These are phyloP conservation scores for Aegypius monachus DNA, from an alignment of 2,113 vertebrate genomes.

Conservation along the genomic window DNA sequence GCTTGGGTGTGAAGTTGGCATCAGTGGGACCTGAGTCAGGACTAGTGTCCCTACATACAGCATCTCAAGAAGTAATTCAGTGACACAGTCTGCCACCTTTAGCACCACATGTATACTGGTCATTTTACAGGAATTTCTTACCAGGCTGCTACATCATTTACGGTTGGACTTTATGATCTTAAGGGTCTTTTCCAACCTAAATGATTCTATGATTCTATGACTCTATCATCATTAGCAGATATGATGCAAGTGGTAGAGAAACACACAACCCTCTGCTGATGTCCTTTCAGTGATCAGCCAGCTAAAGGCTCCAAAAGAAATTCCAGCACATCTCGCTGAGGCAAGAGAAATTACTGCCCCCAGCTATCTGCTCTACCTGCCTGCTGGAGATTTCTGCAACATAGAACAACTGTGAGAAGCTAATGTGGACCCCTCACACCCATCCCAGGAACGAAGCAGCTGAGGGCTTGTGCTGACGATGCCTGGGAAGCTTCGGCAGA, in stretches of 20 bases:
- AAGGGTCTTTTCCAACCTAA: not conserved
- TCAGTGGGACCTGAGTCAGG: not conserved
- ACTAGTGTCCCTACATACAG: not conserved
- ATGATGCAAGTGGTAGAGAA: not conserved
- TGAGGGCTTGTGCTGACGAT: not conserved
- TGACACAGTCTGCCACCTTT: not conserved
- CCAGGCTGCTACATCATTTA: not conserved
- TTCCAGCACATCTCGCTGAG: not conserved
- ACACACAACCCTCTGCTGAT: not conserved
- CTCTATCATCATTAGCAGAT: not conserved
- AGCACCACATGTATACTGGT: not conserved
- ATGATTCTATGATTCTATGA: not conserved
- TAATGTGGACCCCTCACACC: not conserved
- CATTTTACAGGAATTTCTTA: not conserved
- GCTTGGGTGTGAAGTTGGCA: not conserved
- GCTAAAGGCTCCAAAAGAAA: not conserved
- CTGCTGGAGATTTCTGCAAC: not conserved
- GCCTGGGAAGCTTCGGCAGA: not conserved
- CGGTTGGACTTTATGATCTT: not conserved
- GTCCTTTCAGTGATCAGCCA: not conserved
- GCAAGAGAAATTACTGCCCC: not conserved
- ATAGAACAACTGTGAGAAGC: not conserved
- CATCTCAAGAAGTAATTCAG: not conserved
- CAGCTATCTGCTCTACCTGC: too few species aligned
- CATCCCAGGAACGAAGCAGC: not conserved